Base-by-base conservation (phyloP, 2,888 invertebrate species). In the Ethmia dodecea region DNA sequence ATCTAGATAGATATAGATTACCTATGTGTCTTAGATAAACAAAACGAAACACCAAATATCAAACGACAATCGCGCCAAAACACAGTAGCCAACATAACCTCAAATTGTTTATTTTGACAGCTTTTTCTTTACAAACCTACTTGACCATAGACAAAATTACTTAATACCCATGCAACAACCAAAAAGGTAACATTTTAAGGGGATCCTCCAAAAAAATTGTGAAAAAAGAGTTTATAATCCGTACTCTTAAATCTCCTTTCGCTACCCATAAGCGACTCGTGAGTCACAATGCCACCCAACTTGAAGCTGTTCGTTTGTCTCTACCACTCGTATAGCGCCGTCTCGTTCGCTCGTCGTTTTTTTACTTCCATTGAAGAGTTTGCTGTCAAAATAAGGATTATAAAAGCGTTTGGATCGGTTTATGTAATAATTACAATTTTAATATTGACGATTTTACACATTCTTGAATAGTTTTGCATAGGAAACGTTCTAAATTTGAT, bases 301-400 rank as follows among this genome's bases (percentile, higher is more conserved):
- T 58, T 63, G 78, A 49, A 35, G 41, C 28, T 8, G 37, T 48
- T 37, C 16, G 8, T 11, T 52, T 28, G 1, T 68, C 70, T 49
- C 67, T 29, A 20, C 71, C 59, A 5, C n/a, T 5, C 50, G 42
- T 60, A 72, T 63, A 54, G 49, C 51, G 14, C 16, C 36, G 50
- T 78, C 72, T 42, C 61, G 24, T 40, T 70, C 55, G 24, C n/a
- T 5, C 51, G 42, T 56, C 71, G 77, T 26, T 36, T 79, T 78
- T 78, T 68, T 68, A 55, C 55, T 61, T 69, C 65, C 76, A 80
- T 80, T 83, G 77, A 80, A 74, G 67, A 76, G 75, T 75, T 74
- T 68, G 76, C 80, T 84, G 84, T 86, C 84, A 86, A 86, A 86
- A 86, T 86, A 84, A 84, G 79, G 80, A 83, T 84, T 83, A 81